phyloP scores from a whole-genome alignment of 2,888 invertebrate genomes.

The Apamea anceps region DNA sequence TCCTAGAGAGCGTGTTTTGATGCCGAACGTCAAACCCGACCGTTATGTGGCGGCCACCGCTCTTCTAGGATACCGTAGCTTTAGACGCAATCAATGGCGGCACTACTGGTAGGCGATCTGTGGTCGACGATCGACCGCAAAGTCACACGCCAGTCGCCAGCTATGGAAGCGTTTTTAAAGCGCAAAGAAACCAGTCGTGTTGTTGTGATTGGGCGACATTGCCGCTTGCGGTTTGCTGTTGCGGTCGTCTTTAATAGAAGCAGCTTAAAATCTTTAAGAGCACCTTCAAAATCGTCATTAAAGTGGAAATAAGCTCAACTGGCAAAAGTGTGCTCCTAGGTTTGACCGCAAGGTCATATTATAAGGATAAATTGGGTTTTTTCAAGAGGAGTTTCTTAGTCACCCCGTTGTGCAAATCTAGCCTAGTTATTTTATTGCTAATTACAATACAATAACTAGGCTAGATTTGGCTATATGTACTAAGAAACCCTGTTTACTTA shows the following conservation, averaged over 20 bases:
- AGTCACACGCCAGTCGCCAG: background rate
- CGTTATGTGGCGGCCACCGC: background rate
- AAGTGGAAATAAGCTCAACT: background rate
- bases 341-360: background rate
- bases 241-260: background rate
- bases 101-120: background rate
- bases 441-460: background rate
- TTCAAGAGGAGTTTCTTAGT: background rate
- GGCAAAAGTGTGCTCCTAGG: background rate
- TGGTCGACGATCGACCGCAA: background rate
- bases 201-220: background rate
- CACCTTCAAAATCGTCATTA: background rate
- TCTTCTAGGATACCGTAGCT: background rate
- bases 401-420: too few species aligned
- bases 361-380: too few species aligned
- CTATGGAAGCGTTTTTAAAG: background rate
- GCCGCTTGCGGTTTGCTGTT: background rate
- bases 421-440: too few species aligned
- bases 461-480: background rate
- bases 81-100: background rate
- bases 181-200: background rate
- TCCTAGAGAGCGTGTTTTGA: background rate
- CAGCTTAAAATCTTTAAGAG: background rate
- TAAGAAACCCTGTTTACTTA: background rate
- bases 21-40: background rate